Percentiles rank a stretch among this genome's conserved stretches.
Conservation (phyloP, 2,113 vertebrate genomes). For the Silurus asotus region DNA sequence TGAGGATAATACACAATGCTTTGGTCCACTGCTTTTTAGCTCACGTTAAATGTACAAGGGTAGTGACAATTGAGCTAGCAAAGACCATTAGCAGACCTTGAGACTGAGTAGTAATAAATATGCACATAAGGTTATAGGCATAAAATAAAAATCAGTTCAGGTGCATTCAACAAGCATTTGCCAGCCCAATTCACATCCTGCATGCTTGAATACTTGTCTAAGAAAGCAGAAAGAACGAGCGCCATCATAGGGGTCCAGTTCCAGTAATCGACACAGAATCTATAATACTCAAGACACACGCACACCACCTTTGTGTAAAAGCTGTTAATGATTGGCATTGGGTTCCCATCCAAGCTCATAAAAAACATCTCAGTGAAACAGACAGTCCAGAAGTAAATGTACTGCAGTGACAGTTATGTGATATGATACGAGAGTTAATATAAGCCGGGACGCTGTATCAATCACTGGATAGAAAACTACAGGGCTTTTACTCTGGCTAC, state of each 20-base stretch:
- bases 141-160: not conserved
- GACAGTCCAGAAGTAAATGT: not conserved
- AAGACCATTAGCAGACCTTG: not conserved
- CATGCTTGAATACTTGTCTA: not conserved
- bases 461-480: slow-evolving; percentile 23
- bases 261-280: too few species aligned
- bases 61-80: not conserved
- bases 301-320: not conserved
- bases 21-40: slow-evolving; percentile 13
- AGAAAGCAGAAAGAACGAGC: not conserved
- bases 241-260: too few species aligned
- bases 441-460: not conserved
- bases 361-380: not conserved
- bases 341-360: not conserved
- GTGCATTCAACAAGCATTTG: not conserved
- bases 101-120: not conserved
- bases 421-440: slow-evolving; percentile 12
- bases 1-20: not conserved
- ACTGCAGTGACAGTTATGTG: slow-evolving; percentile 16
- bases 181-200: not conserved
- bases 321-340: not conserved
- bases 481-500: slow-evolving; percentile 1
- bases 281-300: too few species aligned
- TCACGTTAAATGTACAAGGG: not conserved
- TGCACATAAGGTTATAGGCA: not conserved